Evolutionary conservation across 2,797 vertebrate genomes (phyloP).

Genomic region (Lepus townsendii): DNA sequence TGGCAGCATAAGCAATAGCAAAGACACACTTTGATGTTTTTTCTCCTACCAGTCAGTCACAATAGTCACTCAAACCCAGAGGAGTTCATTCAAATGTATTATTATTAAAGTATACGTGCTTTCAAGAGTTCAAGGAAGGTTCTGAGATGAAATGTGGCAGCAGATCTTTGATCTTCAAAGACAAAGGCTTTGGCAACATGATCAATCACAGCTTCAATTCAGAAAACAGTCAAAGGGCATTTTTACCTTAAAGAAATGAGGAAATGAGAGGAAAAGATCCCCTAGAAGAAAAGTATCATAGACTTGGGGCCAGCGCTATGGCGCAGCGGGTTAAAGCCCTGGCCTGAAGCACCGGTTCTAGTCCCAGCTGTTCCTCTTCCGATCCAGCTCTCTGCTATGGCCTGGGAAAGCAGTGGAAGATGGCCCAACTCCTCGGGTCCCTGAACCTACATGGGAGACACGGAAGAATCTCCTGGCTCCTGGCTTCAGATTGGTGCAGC

Average conservation of each 20-base stretch:
- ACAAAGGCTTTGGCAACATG: background rate
- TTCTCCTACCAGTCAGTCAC: background rate
- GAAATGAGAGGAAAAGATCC: background rate
- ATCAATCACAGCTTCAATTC: slow-evolving; percentile 16
- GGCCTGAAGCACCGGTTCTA: too few relatives aligned
- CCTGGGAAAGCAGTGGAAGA: too few relatives aligned
- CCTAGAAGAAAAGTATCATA: background rate
- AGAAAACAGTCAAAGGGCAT: background rate
- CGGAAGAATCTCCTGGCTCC: too few relatives aligned
- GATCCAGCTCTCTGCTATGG: too few relatives aligned
- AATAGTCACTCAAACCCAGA: slow-evolving; percentile 26
- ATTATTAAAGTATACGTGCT: background rate
- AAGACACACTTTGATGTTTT: background rate
- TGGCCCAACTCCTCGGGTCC: too few relatives aligned
- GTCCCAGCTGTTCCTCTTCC: too few relatives aligned
- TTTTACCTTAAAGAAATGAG: slow-evolving; percentile 16
- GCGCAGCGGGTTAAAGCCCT: too few relatives aligned
- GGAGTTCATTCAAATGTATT: background rate
- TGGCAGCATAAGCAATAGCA: background rate
- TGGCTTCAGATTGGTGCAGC: too few relatives aligned
- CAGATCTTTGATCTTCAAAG: background rate
- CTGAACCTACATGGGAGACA: too few relatives aligned
- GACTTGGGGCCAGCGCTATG: background rate
- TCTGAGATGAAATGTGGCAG: background rate
- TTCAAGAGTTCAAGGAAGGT: background rate